Base-by-base conservation (phyloP, 1,140 invertebrate genomes). In the Ostrea edulis region DNA sequence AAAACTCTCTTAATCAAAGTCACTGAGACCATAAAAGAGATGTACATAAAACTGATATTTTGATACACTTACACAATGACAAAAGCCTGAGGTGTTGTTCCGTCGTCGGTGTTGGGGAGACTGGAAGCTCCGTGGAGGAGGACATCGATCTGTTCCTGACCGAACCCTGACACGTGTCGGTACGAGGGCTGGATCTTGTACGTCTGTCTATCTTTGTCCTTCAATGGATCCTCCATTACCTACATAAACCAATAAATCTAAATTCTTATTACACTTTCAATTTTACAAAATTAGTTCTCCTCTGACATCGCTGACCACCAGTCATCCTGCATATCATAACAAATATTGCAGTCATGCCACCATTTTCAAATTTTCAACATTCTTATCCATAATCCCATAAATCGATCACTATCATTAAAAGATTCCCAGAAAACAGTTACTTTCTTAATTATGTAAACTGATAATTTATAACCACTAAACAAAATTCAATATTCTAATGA, bases 41-140 rank as follows among this genome's bases (percentile, higher is more conserved):
- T 44, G 2, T 44, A 44, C n/a, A n/a, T n/a, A n/a, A n/a, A n/a
- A n/a, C n/a, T n/a, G n/a, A n/a, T n/a, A n/a, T n/a, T 44, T 44
- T 44, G 12, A n/a, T 25, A 1, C n/a, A 53, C 82, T 83, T 90
- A 93, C 94, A 92, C 81, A 25, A 92, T 91, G 81, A 90, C 92
- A 89, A 89, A 94, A 51, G 94, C 92, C 14, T 87, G 86, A 20
- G 93, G 92, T 0, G 89, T 83, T 51, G 87, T 89, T 44, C 91
- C 92, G 8, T 91, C 87, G 2, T 82, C 86, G 11, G 90, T 91
- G 5, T 88, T 85, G 0, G 93, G 93, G 22, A 94, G 86, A 87
- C 88, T 92, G 52, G 88, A 92, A 35, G 92, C 92, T 29, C 93
- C 93, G 88, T 94, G 94, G 12, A 94, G 25, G 20, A 94, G 93